Conservation (phyloP, 1,140 invertebrate species). For the Drosophila tropicalis region DNA sequence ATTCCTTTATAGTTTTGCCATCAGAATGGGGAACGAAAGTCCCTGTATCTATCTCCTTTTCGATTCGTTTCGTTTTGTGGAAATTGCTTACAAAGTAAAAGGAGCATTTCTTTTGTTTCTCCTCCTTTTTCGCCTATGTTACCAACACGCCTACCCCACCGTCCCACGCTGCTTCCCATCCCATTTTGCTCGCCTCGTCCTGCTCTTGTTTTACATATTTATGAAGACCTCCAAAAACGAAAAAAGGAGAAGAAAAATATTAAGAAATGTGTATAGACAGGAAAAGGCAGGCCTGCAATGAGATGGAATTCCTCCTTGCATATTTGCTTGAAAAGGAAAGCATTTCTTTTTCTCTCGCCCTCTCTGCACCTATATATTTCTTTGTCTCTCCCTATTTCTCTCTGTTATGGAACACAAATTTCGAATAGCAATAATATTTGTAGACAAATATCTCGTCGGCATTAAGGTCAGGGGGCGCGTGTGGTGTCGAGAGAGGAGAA, state of each 20-base stretch:
- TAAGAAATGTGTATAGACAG: slow-evolving; percentile 56
- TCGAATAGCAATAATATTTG: slow-evolving; percentile 81
- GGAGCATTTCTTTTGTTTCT: slow-evolving; percentile 25
- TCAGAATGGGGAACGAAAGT: slow-evolving; percentile 14
- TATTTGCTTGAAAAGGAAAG: slow-evolving; percentile 2
- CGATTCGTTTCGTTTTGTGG: not conserved
- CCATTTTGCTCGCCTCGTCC: not conserved
- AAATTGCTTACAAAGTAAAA: slow-evolving; percentile 33
- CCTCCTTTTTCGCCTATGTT: slow-evolving; percentile 15
- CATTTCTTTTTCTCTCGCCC: slow-evolving; percentile 3
- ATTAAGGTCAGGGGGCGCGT: too few relatives aligned
- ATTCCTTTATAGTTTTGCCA: slow-evolving; percentile 69
- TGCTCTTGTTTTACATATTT: slow-evolving; percentile 70
- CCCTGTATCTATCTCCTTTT: too few relatives aligned
- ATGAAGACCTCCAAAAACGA: slow-evolving; percentile 40
- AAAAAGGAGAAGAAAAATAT: slow-evolving; percentile 34
- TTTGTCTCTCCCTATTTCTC: not conserved
- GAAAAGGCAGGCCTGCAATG: not conserved
- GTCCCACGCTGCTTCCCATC: slow-evolving; percentile 28
- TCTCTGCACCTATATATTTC: slow-evolving; percentile 28
- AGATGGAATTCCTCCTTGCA: slow-evolving; percentile 4
- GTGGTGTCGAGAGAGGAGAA: not conserved
- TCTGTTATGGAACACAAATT: slow-evolving; percentile 54
- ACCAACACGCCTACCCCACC: not conserved
- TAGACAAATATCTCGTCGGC: slow-evolving; percentile 62